Conservation (phyloP, 1,140 invertebrate species). For the Drosophila virilis region DNA sequence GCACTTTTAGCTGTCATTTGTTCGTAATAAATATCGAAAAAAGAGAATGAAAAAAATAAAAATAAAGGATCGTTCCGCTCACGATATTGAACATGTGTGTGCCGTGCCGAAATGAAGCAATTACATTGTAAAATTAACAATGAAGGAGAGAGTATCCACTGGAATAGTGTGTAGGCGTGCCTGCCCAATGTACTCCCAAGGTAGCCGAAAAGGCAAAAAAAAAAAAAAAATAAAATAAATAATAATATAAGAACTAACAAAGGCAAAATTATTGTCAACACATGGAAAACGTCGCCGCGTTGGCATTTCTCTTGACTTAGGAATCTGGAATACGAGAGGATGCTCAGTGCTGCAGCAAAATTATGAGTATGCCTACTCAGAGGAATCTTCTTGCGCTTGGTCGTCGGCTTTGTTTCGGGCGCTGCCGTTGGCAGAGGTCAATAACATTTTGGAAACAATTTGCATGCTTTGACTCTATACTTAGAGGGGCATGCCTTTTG, state of each 20-base stretch:
- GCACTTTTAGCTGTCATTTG: slow-evolving; percentile 70
- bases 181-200: slow-evolving; percentile 9
- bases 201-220: slow-evolving; percentile 15
- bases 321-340: slow-evolving; percentile 2
- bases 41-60: neutral
- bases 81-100: slow-evolving; percentile 34
- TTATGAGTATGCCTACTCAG: neutral
- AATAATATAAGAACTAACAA: slow-evolving; percentile 16
- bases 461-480: slow-evolving; percentile 42
- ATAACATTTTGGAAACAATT: slow-evolving; percentile 68
- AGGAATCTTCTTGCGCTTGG: neutral
- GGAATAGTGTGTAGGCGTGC: slow-evolving; percentile 29
- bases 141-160: neutral
- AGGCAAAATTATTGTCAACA: slow-evolving; percentile 66
- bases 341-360: neutral
- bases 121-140: slow-evolving; percentile 39
- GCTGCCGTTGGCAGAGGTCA: slow-evolving; percentile 46
- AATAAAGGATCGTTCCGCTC: slow-evolving; percentile 50
- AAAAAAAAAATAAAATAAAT: slow-evolving; percentile 8
- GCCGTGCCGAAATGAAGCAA: slow-evolving; percentile 63
- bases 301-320: slow-evolving; percentile 40
- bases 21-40: slow-evolving; percentile 68
- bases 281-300: slow-evolving; percentile 60
- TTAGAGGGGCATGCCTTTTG: slow-evolving; percentile 18
- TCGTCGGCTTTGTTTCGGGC: neutral